phyloP scores from a whole-genome alignment of 2,888 invertebrate genomes.

The Pyrgus malvae region DNA sequence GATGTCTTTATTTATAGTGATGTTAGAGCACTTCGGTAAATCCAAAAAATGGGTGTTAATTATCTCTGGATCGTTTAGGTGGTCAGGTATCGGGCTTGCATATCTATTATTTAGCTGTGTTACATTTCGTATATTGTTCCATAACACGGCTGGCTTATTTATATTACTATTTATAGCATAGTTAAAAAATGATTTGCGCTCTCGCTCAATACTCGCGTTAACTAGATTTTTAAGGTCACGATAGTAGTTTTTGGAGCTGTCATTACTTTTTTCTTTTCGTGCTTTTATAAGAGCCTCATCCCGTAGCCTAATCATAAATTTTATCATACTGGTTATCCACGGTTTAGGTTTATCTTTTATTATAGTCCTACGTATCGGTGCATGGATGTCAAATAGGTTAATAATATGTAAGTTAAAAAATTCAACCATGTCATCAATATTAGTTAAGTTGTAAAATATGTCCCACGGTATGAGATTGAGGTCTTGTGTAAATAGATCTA shows the following conservation, averaged over 20 bases:
- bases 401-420: neutral
- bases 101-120: neutral
- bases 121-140: neutral
- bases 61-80: conserved; percentile 8
- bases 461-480: neutral
- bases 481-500: neutral
- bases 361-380: neutral
- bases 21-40: neutral
- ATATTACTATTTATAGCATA: neutral
- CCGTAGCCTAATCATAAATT: conserved; percentile 1
- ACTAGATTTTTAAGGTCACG: neutral
- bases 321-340: neutral
- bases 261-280: neutral
- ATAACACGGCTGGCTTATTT: neutral
- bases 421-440: neutral
- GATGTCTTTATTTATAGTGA: neutral
- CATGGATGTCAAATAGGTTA: neutral
- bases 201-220: neutral
- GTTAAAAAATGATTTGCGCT: neutral
- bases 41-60: conserved; percentile 3
- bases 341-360: neutral
- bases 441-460: neutral
- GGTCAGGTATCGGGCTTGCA: neutral
- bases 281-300: neutral
- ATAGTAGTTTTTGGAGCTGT: neutral